Evolutionary conservation across 2,113 vertebrate species (phyloP).

Genomic region (Panthera leo): DNA sequence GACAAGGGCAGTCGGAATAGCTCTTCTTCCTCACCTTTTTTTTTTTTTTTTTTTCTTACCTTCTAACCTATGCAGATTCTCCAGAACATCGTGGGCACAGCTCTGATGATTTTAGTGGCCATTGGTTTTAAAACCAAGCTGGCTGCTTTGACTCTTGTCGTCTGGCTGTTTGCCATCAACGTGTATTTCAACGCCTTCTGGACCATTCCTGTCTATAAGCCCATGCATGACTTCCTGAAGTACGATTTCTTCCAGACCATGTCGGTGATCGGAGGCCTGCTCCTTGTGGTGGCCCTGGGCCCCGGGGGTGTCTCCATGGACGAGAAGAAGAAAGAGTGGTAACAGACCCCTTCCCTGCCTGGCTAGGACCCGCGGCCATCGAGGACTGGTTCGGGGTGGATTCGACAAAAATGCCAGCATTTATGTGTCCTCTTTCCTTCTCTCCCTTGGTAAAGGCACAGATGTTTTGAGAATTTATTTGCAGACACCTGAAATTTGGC

Average conservation of each 20-base stretch:
- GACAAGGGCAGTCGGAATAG: accelerated
- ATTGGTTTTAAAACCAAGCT: constrained; percentile 98
- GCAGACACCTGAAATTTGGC: constrained; percentile 78
- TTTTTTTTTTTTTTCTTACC: neutral
- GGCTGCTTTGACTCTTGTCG: constrained; percentile 95
- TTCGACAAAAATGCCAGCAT: constrained; percentile 81
- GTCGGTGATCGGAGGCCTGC: constrained; percentile 97
- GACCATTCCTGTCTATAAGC: constrained; percentile 95
- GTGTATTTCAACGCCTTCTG: constrained; percentile 99
- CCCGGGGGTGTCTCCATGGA: constrained; percentile 99
- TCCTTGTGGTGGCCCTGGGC: constrained; percentile 97
- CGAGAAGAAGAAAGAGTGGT: constrained; percentile 99
- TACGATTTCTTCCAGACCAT: constrained; percentile 99
- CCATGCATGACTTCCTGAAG: constrained; percentile 99
- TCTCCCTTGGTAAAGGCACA: constrained; percentile 83
- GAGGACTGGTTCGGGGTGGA: constrained; percentile 80
- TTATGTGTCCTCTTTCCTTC: constrained; percentile 65
- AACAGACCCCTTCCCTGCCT: constrained; percentile 75
- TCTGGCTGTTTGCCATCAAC: constrained; percentile 97
- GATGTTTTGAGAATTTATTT: constrained; percentile 83
- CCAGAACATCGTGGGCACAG: constrained; percentile 98
- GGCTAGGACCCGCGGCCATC: constrained; percentile 64
- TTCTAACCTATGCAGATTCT: constrained; percentile 87
- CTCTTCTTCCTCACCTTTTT: neutral
- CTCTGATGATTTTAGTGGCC: constrained; percentile 96